A percentile compares a stretch with the other conserved stretches of the same genome.
phyloP scores from a whole-genome alignment of 1,140 invertebrate species.

The fruit fly (Drosophila melanogaster) region Release_6_plus_ISO1_MT NT_037436.4:9480001-9480500 shows the following conservation, averaged over 20 bases:
- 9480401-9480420: constrained; percentile 88
- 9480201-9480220: constrained; percentile 56
- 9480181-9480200: constrained; percentile 42
- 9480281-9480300: constrained; percentile 91
- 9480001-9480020: constrained; percentile 1
- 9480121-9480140: constrained; percentile 32
- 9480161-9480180: constrained; percentile 54
- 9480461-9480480: constrained; percentile 23
- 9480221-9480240: constrained; percentile 18
- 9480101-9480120: constrained; percentile 53
- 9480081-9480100: constrained; percentile 23
- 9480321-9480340: constrained; percentile 87
- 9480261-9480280: constrained; percentile 88
- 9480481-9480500: constrained; percentile 43
- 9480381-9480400: constrained; percentile 87
- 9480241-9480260: constrained; percentile 51
- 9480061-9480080: constrained; percentile 26
- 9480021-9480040: constrained; percentile 6
- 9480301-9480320: constrained; percentile 90
- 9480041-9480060: constrained; percentile 15
- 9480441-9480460: constrained; percentile 33
- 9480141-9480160: constrained; percentile 51
- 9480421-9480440: constrained; percentile 84
- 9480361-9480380: constrained; percentile 89
- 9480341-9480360: constrained; percentile 88